A percentile compares a stretch with the other conserved stretches of the same genome.
These are phyloP conservation scores for Protosalanx chinensis DNA, from an alignment of 2,797 vertebrate species.

Conservation along the genomic window DNA sequence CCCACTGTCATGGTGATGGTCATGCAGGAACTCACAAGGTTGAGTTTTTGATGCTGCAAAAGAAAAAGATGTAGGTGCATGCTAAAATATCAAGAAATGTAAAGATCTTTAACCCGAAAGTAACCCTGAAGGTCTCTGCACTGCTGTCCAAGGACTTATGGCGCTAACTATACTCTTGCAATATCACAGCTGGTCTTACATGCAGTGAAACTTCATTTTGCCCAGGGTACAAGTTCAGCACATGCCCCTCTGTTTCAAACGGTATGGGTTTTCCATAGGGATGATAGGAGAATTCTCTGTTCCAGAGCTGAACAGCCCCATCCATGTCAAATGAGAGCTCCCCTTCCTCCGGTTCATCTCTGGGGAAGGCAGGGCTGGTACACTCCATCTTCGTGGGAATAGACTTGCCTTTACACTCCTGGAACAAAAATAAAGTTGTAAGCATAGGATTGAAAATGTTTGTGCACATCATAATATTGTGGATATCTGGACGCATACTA, in stretches of 20 bases:
- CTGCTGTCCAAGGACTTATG: too few relatives aligned
- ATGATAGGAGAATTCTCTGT: constrained; percentile 77
- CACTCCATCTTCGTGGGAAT: constrained; percentile 73
- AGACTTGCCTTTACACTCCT: constrained; percentile 75
- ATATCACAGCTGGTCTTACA: constrained; percentile 63
- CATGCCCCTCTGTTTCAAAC: constrained; percentile 68
- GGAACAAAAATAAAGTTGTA: constrained; percentile 8
- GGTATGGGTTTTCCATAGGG: constrained; percentile 70
- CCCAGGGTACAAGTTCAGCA: constrained; percentile 73
- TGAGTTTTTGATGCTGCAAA: constrained; percentile 82
- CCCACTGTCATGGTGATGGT: constrained; percentile 84
- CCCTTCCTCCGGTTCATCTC: constrained; percentile 69
- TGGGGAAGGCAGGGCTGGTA: constrained; percentile 72
- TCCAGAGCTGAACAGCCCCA: constrained; percentile 65
- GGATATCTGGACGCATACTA: background rate
- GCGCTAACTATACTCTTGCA: too few relatives aligned
- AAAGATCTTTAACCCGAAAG: background rate
- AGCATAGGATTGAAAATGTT: background rate
- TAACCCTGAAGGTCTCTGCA: too few relatives aligned
- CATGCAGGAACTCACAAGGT: constrained; percentile 81
- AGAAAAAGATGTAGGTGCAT: background rate
- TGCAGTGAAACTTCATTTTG: constrained; percentile 79
- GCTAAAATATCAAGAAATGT: background rate
- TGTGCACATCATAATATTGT: background rate
- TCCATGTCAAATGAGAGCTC: constrained; percentile 83